These are phyloP conservation scores for Melipona bicolor DNA, from an alignment of 2,888 invertebrate species.

Conservation along the genomic window DNA sequence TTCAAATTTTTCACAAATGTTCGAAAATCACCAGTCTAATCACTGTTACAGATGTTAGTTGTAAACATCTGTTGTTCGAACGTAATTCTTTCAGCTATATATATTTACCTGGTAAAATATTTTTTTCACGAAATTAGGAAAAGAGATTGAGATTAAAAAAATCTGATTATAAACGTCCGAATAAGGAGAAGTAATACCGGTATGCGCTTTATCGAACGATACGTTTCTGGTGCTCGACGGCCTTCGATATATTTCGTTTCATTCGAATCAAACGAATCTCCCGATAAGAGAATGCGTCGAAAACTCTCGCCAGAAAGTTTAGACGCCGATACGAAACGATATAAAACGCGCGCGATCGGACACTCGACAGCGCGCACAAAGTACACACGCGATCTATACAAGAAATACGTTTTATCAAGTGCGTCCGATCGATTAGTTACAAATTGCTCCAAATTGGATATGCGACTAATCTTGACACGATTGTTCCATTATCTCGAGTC, in stretches of 20 bases:
- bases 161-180: neutral
- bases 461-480: constrained; percentile 57
- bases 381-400: constrained; percentile 5
- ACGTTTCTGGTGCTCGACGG: neutral
- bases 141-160: neutral
- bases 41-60: neutral
- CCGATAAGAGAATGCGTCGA: constrained; percentile 11
- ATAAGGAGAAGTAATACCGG: accelerated
- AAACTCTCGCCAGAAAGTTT: neutral
- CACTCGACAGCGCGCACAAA: neutral
- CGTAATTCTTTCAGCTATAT: too few relatives aligned
- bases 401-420: constrained; percentile 45
- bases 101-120: too few relatives aligned
- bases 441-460: constrained; percentile 33
- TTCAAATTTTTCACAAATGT: neutral
- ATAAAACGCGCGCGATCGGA: neutral
- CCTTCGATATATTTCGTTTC: neutral
- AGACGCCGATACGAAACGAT: neutral
- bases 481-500: constrained; percentile 58
- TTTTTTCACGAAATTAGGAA: too few relatives aligned
- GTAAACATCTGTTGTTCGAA: neutral
- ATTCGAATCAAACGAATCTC: neutral
- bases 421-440: constrained; percentile 29
- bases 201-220: neutral
- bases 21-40: neutral